These are phyloP conservation scores for Sylvicola cinctus DNA, from an alignment of 2,888 invertebrate species.

Conservation along the genomic window DNA sequence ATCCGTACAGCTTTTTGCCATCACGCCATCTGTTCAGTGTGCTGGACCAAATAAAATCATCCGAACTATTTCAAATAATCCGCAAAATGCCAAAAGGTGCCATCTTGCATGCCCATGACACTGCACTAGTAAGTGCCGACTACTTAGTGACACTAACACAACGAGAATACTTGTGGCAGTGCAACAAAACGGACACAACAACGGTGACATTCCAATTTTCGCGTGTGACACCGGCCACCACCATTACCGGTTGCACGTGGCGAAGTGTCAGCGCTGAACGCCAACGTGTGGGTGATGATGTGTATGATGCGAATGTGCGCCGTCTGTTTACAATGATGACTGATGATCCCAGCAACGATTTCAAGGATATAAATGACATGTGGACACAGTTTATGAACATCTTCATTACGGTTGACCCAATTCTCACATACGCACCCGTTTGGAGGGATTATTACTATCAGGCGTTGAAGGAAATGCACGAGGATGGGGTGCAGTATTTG, in stretches of 20 bases:
- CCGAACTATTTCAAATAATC: constrained; percentile 44
- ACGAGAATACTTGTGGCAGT: constrained; percentile 35
- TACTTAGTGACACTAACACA: constrained; percentile 42
- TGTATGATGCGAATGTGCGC: constrained; percentile 31
- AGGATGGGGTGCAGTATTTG: constrained; percentile 47
- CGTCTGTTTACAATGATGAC: constrained; percentile 33
- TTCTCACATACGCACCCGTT: constrained; percentile 39
- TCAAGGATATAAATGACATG: constrained; percentile 31
- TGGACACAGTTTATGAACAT: constrained; percentile 37
- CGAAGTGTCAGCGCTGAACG: constrained; percentile 26
- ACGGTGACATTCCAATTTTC: constrained; percentile 19
- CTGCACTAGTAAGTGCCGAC: constrained; percentile 37
- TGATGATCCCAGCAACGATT: constrained; percentile 27
- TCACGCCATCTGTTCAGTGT: constrained; percentile 43
- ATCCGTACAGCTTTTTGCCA: constrained; percentile 37
- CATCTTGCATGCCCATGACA: constrained; percentile 46
- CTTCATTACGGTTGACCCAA: constrained; percentile 30
- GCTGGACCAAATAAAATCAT: constrained; percentile 32
- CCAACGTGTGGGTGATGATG: constrained; percentile 13
- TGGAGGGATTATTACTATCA: constrained; percentile 45
- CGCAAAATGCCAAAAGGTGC: constrained; percentile 54
- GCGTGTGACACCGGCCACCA: constrained; percentile 11
- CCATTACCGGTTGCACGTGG: constrained; percentile 24
- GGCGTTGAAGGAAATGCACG: constrained; percentile 35
- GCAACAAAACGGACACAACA: constrained; percentile 7